Percentiles rank a stretch among this genome's conserved stretches.
Conservation (phyloP, 2,113 vertebrate genomes). For the Apteryx mantelli region DNA sequence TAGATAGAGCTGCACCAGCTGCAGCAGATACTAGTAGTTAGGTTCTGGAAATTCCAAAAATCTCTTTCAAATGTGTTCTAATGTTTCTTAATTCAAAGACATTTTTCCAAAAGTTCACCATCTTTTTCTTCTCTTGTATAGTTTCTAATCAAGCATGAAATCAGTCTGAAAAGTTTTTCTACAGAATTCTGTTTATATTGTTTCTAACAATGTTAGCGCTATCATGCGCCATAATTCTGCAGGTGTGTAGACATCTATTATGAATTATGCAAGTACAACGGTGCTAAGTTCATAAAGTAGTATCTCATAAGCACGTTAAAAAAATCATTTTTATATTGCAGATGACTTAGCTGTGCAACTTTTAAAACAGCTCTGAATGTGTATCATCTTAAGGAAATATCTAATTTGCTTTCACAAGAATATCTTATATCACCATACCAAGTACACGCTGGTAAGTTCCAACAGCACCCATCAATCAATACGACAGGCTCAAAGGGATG, state of each 20-base stretch:
- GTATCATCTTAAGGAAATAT: background rate
- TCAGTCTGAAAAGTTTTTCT: background rate
- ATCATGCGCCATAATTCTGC: background rate
- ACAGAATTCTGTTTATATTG: background rate
- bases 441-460: background rate
- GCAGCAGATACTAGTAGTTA: background rate
- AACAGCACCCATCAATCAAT: conserved; percentile 58
- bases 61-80: background rate
- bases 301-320: background rate
- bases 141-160: background rate
- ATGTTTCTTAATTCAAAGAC: background rate
- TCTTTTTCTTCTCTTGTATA: background rate
- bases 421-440: background rate
- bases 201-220: background rate
- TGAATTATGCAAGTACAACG: background rate
- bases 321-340: background rate
- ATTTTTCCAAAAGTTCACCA: background rate
- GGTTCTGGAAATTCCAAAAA: background rate
- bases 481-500: conserved; percentile 53
- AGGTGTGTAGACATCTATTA: background rate
- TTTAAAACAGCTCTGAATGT: background rate
- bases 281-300: background rate
- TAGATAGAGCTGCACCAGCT: background rate
- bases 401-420: conserved; percentile 12
- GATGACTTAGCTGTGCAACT: background rate